Percentiles rank a stretch among this genome's conserved stretches.
phyloP scores from a whole-genome alignment of 2,113 vertebrate species.

The Melanerpes aurifrons region DNA sequence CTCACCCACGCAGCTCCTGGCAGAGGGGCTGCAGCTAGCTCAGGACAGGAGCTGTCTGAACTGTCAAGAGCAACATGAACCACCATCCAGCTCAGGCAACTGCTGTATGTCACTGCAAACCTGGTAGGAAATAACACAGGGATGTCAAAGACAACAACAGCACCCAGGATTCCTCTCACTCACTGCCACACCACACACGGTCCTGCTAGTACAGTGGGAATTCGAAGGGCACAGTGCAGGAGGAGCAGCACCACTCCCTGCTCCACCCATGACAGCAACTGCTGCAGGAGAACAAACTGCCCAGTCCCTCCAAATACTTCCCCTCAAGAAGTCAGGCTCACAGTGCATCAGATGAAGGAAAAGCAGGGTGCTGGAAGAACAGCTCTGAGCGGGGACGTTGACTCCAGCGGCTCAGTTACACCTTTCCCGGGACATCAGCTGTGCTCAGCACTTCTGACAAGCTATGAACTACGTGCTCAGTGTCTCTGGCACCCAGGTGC shows the following conservation, averaged over 20 bases:
- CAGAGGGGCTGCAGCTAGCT: neutral
- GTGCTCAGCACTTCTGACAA: neutral
- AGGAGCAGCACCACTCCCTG: neutral
- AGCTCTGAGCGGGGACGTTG: neutral
- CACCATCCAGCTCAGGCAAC: neutral
- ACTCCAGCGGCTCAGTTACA: neutral
- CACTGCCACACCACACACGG: neutral
- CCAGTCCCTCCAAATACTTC: neutral
- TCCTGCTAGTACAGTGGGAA: neutral
- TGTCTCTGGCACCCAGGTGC: rapidly evolving
- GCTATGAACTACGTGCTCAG: rapidly evolving
- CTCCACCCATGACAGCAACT: neutral
- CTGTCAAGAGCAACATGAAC: rapidly evolving
- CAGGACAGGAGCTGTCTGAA: neutral
- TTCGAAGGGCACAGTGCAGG: neutral
- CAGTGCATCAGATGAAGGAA: neutral
- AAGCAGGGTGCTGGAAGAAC: neutral
- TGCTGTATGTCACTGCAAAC: neutral
- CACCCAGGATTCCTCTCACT: neutral
- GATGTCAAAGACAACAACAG: neutral
- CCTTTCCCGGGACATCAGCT: neutral
- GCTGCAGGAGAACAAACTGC: neutral
- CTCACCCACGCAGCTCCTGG: neutral
- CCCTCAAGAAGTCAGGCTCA: neutral
- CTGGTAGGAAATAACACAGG: neutral